Evolutionary conservation across 2,797 vertebrate species (phyloP).

Genomic region (Tragopan temminckii): DNA sequence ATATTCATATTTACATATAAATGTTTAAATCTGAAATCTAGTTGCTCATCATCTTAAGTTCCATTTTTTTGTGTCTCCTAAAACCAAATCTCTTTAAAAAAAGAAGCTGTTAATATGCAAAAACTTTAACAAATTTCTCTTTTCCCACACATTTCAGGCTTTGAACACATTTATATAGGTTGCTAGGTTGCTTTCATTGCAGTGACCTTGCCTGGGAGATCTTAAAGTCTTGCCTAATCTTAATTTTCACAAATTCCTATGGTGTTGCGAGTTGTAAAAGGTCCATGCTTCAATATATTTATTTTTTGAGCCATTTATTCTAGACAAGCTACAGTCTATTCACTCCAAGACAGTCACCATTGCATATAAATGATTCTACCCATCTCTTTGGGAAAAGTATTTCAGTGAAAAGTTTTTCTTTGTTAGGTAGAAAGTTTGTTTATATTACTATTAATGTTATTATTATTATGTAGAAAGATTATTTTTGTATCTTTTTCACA

Average conservation of each 20-base stretch:
- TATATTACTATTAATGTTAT: no score
- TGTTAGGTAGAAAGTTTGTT: neutral
- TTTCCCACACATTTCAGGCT: neutral
- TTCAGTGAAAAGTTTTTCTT: neutral
- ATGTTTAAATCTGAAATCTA: neutral
- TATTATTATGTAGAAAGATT: neutral
- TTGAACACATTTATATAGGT: neutral
- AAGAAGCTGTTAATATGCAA: neutral
- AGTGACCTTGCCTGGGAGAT: neutral
- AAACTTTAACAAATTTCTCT: neutral
- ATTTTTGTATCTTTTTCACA: neutral
- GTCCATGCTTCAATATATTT: neutral
- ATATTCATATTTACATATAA: no score
- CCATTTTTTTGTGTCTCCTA: neutral
- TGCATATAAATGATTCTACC: neutral
- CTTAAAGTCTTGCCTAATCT: neutral
- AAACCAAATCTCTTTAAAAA: neutral
- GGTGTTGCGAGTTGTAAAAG: neutral
- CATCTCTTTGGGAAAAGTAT: neutral
- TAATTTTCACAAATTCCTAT: neutral
- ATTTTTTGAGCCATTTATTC: neutral
- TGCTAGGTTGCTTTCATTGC: neutral
- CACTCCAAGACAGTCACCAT: neutral
- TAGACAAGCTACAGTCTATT: neutral
- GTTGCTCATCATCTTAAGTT: neutral